These are phyloP conservation scores for Osedax fenrisi DNA, from an alignment of 2,888 invertebrate genomes.

Conservation along the genomic window DNA sequence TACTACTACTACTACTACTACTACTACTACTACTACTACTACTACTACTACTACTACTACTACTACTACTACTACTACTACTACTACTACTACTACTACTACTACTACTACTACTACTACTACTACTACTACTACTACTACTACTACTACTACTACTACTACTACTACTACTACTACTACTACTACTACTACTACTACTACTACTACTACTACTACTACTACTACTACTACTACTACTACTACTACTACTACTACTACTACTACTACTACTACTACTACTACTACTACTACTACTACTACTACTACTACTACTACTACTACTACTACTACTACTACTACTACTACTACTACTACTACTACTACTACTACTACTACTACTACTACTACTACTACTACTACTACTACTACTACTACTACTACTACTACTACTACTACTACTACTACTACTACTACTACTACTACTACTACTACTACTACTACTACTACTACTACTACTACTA, in stretches of 20 bases:
- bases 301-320: background rate
- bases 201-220: background rate
- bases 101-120: background rate
- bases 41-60: background rate
- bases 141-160: background rate
- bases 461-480: background rate
- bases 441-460: background rate
- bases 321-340: background rate
- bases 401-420: background rate
- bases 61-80: background rate
- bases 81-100: background rate
- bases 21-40: background rate
- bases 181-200: background rate
- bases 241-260: background rate
- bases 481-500: background rate
- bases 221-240: background rate
- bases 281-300: background rate
- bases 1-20: background rate
- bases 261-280: background rate
- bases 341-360: background rate
- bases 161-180: background rate
- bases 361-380: background rate
- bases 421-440: background rate
- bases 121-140: background rate
- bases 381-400: background rate